These are phyloP conservation scores for Oostethus manadensis DNA, from an alignment of 2,113 vertebrate species.

Conservation along the genomic window DNA sequence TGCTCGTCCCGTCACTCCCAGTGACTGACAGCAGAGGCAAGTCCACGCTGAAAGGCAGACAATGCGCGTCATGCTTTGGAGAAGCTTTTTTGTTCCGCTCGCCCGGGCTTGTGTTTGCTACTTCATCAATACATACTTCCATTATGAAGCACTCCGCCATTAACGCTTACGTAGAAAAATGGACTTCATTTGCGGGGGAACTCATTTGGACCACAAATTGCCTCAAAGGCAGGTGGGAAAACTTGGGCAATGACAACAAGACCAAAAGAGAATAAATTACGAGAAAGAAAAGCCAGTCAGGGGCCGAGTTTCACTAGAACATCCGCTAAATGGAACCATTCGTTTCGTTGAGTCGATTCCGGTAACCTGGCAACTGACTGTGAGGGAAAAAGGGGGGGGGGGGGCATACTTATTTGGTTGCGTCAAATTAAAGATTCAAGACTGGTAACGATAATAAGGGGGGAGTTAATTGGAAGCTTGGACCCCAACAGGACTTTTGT, in stretches of 20 bases:
- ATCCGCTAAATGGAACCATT: slow-evolving; percentile 22
- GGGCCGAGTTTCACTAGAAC: slow-evolving; percentile 7
- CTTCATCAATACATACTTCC: too few relatives aligned
- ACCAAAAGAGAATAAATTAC: slow-evolving; percentile 1
- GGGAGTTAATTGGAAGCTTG: slow-evolving; percentile 7
- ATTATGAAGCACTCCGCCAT: too few relatives aligned
- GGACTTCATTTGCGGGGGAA: background rate
- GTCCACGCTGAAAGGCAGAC: slow-evolving; percentile 4
- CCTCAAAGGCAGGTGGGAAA: background rate
- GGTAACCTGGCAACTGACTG: slow-evolving; percentile 51
- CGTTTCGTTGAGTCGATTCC: slow-evolving; percentile 16
- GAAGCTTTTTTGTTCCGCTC: background rate
- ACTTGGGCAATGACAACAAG: background rate
- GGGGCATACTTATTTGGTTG: slow-evolving; percentile 28
- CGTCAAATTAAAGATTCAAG: slow-evolving; percentile 7
- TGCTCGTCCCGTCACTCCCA: background rate
- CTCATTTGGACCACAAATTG: background rate
- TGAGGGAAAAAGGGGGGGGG: background rate
- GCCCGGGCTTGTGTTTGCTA: background rate
- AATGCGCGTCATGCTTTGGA: background rate
- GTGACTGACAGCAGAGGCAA: background rate
- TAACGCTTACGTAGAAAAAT: too few relatives aligned
- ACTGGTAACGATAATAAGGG: background rate
- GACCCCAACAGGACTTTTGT: slow-evolving; percentile 1
- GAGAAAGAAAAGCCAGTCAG: slow-evolving; percentile 15